These are phyloP conservation scores for Falco concolor DNA, from an alignment of 2,797 vertebrate genomes.

Conservation along the genomic window DNA sequence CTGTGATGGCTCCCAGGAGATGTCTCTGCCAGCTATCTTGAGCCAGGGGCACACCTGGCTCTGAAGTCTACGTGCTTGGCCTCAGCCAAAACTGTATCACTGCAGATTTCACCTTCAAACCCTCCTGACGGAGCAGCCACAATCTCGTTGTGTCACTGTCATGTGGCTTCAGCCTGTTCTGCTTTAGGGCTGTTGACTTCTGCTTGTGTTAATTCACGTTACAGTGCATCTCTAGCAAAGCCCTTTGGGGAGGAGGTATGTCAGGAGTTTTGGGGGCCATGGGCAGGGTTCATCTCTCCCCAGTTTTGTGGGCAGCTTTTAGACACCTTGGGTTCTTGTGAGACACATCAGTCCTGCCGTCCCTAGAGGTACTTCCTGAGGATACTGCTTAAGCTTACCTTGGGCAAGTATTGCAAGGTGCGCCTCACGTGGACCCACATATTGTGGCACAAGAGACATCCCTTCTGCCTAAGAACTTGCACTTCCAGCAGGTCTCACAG, in stretches of 20 bases:
- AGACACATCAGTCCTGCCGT: background rate
- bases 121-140: background rate
- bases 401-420: fast-evolving
- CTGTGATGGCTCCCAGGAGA: background rate
- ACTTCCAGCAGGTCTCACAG: background rate
- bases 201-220: background rate
- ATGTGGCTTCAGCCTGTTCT: fast-evolving
- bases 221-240: background rate
- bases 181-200: background rate
- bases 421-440: background rate
- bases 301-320: background rate
- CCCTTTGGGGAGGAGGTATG: background rate
- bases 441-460: fast-evolving
- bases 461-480: background rate
- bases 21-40: background rate
- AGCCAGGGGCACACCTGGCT: background rate
- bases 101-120: background rate
- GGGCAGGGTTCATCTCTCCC: background rate
- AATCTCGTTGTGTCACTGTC: fast-evolving
- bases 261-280: background rate
- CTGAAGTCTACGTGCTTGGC: background rate
- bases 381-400: background rate
- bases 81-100: background rate
- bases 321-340: background rate
- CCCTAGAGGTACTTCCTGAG: background rate